Conservation (phyloP, 2,888 invertebrate genomes). For the Patella depressa region DNA sequence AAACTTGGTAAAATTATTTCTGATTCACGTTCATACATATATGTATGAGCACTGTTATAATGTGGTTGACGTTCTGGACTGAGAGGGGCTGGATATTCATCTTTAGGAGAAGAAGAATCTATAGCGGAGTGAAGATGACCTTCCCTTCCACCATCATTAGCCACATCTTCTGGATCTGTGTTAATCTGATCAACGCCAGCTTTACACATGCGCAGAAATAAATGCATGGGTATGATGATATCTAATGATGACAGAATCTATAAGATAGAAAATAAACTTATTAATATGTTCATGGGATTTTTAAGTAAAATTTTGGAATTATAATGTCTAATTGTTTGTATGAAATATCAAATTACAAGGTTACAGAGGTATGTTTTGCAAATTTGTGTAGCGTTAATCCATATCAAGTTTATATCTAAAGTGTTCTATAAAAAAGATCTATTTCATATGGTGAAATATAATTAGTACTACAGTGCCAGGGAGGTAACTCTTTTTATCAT, state of each 20-base stretch:
- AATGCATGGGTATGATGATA: conserved; percentile 88
- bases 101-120: conserved; percentile 44
- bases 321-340: not conserved
- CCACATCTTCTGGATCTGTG: conserved; percentile 39
- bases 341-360: not conserved
- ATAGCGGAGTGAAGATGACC: conserved; percentile 45
- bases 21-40: conserved; percentile 60
- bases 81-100: conserved; percentile 60
- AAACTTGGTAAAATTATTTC: conserved; percentile 88
- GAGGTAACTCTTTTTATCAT: no score
- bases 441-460: no score
- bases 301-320: not conserved
- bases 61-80: conserved; percentile 57
- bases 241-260: conserved; percentile 85
- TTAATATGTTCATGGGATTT: not conserved
- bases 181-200: conserved; percentile 80
- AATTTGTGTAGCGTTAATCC: no score
- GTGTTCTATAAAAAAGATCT: no score
- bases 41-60: conserved; percentile 50
- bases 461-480: no score
- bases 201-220: conserved; percentile 91
- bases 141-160: conserved; percentile 31
- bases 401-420: no score
- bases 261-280: conserved; percentile 14
- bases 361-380: no score